Conservation (phyloP, 2,113 vertebrate species). For the Tauraco erythrolophus region DNA sequence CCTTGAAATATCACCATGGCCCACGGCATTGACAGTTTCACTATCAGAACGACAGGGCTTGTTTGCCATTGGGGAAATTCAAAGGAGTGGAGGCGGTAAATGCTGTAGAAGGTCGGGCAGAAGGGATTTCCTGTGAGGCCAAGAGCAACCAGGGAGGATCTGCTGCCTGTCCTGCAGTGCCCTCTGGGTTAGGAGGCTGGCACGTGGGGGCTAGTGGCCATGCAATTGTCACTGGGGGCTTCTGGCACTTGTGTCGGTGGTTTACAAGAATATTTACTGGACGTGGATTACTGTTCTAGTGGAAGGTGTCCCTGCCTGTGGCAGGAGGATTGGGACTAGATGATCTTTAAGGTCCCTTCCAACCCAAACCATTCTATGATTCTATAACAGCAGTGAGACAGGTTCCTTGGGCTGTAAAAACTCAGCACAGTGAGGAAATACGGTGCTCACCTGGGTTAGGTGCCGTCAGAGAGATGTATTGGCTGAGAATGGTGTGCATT, state of each 20-base stretch:
- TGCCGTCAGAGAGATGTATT: background rate
- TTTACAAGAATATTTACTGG: background rate
- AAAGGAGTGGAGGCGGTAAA: background rate
- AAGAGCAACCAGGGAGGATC: background rate
- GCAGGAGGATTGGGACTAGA: too few relatives aligned
- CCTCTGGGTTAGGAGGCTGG: background rate
- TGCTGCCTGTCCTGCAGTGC: background rate
- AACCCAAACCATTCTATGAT: too few relatives aligned
- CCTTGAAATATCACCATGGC: background rate
- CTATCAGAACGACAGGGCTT: background rate
- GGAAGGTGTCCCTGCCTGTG: too few relatives aligned
- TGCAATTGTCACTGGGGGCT: rapidly evolving
- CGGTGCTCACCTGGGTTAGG: background rate
- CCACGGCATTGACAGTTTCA: background rate
- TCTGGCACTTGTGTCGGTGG: background rate
- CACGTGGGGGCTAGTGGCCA: rapidly evolving
- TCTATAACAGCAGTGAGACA: background rate
- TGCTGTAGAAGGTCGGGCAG: background rate
- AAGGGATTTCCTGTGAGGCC: background rate
- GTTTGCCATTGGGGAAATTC: background rate
- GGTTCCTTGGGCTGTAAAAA: background rate
- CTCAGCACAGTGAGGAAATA: background rate
- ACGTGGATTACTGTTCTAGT: too few relatives aligned
- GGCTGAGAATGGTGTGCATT: background rate
- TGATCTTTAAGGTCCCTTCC: too few relatives aligned